Evolutionary conservation across 2,888 invertebrate species (phyloP).

Genomic region (Plebejus anna): DNA sequence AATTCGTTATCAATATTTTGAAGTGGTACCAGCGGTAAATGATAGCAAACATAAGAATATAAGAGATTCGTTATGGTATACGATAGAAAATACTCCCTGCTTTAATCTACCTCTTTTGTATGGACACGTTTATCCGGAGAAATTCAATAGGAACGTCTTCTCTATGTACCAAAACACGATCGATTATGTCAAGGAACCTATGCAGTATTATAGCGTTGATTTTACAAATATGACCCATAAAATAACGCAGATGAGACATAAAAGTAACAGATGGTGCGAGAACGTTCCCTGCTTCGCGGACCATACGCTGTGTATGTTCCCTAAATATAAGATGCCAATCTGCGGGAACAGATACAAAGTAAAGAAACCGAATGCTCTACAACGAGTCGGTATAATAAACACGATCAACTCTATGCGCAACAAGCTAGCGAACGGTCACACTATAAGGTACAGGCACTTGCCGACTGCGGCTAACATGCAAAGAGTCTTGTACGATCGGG

Average conservation of each 20-base stretch:
- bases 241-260: conserved; percentile 18
- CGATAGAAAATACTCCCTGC: conserved; percentile 60
- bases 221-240: conserved; percentile 4
- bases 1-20: conserved; percentile 49
- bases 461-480: conserved; percentile 66
- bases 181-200: conserved; percentile 49
- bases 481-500: conserved; percentile 63
- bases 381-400: conserved; percentile 56
- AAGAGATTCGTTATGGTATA: conserved; percentile 53
- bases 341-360: conserved; percentile 54
- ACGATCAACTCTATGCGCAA: conserved; percentile 69
- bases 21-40: conserved; percentile 52
- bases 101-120: conserved; percentile 64
- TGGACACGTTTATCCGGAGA: conserved; percentile 48
- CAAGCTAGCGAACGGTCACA: conserved; percentile 56
- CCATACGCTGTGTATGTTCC: conserved; percentile 66
- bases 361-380: conserved; percentile 46
- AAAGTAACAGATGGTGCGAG: conserved; percentile 62
- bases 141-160: conserved; percentile 50
- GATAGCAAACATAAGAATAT: conserved; percentile 35
- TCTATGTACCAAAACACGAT: conserved; percentile 47
- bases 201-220: conserved; percentile 23
- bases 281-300: conserved; percentile 65
- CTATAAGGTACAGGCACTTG: conserved; percentile 53
- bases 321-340: conserved; percentile 47